Evolutionary conservation across 2,797 vertebrate genomes (phyloP).

Genomic region (Mormyrops attenuatus): DNA sequence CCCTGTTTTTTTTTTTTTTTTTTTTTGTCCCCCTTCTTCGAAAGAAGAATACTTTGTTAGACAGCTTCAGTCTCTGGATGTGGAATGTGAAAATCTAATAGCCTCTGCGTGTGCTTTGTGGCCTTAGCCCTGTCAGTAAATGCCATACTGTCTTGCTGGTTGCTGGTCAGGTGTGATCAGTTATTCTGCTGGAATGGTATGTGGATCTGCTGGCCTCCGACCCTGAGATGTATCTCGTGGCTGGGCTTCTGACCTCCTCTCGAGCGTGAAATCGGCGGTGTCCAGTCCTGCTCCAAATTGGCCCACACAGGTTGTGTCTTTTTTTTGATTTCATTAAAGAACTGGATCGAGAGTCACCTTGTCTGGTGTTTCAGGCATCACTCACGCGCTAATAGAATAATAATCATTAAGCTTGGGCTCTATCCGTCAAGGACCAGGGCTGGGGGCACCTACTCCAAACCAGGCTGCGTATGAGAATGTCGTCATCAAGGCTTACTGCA

Average conservation of each 20-base stretch:
- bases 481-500: neutral
- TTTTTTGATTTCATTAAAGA: neutral
- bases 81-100: slow-evolving; percentile 1
- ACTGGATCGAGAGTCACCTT: neutral
- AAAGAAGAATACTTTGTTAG: slow-evolving; percentile 1
- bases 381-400: neutral
- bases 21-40: neutral
- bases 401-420: neutral
- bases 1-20: neutral
- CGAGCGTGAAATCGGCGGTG: neutral
- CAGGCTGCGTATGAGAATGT: neutral
- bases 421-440: neutral
- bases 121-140: neutral
- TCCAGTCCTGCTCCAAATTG: neutral
- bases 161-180: neutral
- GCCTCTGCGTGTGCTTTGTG: slow-evolving; percentile 1
- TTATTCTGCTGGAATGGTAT: neutral
- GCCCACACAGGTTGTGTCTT: neutral
- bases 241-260: neutral
- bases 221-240: slow-evolving; percentile 1
- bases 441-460: neutral
- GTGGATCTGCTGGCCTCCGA: neutral
- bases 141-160: neutral
- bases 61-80: slow-evolving; percentile 11
- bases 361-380: neutral